Conservation (phyloP, 2,888 invertebrate species). For the Cryptophagus acutangulus region DNA sequence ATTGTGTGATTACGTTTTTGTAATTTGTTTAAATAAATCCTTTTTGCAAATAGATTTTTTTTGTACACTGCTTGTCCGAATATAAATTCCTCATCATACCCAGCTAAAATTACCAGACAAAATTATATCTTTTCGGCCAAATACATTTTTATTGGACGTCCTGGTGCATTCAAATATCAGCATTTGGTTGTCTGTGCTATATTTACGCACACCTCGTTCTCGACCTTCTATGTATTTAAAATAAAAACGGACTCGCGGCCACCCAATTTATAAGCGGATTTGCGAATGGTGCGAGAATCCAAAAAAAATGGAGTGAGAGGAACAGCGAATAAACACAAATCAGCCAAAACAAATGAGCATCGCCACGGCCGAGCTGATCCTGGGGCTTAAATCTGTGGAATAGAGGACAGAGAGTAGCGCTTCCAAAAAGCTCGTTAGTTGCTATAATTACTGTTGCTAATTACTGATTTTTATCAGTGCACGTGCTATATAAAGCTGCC, state of each 20-base stretch:
- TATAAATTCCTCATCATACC: no score
- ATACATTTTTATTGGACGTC: slow-evolving; percentile 23
- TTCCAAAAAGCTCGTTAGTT: slow-evolving; percentile 48
- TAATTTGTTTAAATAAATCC: no score
- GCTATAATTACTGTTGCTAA: slow-evolving; percentile 50
- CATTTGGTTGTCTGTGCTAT: slow-evolving; percentile 28
- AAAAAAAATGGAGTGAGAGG: slow-evolving; percentile 21
- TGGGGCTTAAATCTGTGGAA: slow-evolving; percentile 37
- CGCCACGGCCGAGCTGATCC: slow-evolving; percentile 37
- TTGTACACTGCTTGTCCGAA: no score
- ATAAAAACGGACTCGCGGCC: slow-evolving; percentile 32
- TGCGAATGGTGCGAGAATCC: no score
- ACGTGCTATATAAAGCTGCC: slow-evolving; percentile 44
- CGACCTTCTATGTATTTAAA: no score
- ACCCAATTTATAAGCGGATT: slow-evolving; percentile 38
- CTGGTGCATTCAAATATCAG: slow-evolving; percentile 32
- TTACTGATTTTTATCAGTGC: slow-evolving; percentile 50
- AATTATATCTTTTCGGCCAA: no score
- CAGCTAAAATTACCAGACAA: no score
- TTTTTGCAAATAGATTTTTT: no score
- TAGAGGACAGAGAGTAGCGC: slow-evolving; percentile 23
- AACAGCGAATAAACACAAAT: slow-evolving; percentile 36
- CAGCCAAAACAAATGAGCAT: slow-evolving; percentile 43
- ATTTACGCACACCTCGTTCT: no score
- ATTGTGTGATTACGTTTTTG: no score